These are phyloP conservation scores for Coilia nasus DNA, from an alignment of 2,797 vertebrate species.

Conservation along the genomic window DNA sequence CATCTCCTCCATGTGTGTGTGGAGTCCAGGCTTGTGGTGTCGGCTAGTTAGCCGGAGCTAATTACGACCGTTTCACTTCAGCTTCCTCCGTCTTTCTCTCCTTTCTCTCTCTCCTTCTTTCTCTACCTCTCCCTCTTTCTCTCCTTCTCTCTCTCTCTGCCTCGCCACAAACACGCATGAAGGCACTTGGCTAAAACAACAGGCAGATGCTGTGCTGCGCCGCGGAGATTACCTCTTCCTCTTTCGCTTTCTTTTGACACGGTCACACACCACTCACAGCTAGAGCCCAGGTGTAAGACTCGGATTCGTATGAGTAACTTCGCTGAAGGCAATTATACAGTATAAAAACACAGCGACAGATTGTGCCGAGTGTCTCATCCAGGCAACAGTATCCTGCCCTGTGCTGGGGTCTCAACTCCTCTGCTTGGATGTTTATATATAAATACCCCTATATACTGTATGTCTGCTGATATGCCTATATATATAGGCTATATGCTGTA, in stretches of 20 bases:
- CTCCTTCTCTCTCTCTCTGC: neutral
- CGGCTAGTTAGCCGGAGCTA: neutral
- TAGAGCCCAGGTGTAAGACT: neutral
- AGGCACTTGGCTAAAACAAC: neutral
- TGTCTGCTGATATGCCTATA: too few relatives aligned
- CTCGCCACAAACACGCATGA: neutral
- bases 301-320: neutral
- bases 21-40: neutral
- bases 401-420: too few relatives aligned
- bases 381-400: neutral
- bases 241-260: neutral
- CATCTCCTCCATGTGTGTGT: neutral
- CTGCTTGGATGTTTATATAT: too few relatives aligned
- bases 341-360: neutral
- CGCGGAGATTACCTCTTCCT: neutral
- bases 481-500: too few relatives aligned
- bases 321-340: conserved; percentile 26
- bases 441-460: too few relatives aligned
- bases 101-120: neutral
- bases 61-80: neutral
- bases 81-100: neutral
- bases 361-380: conserved; percentile 33
- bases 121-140: too few relatives aligned
- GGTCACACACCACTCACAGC: neutral
- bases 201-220: neutral